phyloP scores from a whole-genome alignment of 2,797 vertebrate genomes.

The Syndactyla subalaris region DNA sequence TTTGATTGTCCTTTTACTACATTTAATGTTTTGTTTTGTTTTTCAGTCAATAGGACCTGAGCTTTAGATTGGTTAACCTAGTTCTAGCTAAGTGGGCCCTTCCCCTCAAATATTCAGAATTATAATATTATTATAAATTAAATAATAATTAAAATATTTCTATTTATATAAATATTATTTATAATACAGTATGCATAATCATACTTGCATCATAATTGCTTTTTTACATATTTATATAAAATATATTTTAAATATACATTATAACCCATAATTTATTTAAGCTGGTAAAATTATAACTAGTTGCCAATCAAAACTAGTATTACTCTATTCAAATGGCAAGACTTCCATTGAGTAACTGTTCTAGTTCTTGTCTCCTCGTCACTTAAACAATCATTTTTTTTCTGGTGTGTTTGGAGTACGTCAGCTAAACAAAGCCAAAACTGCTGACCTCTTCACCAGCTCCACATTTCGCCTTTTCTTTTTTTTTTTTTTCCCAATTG shows the following conservation, averaged over 20 bases:
- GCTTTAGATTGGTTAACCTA: not conserved
- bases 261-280: not conserved
- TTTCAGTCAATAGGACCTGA: not conserved
- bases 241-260: not conserved
- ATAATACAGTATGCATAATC: not conserved
- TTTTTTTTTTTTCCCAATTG: not conserved
- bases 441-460: not conserved
- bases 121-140: not conserved
- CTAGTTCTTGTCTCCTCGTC: not conserved
- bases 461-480: not conserved
- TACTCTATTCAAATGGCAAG: not conserved
- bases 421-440: not conserved
- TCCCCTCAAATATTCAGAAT: not conserved
- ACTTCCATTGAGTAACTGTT: not conserved
- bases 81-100: not conserved
- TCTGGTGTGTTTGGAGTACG: not conserved
- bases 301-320: not conserved
- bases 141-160: too few species aligned
- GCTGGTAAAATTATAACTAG: not conserved
- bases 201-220: too few species aligned
- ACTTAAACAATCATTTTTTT: not conserved
- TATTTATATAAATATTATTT: not conserved
- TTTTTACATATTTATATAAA: not conserved
- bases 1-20: not conserved
- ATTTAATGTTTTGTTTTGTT: not conserved